These are phyloP conservation scores for Sarcophaga bullata DNA, from an alignment of 1,140 invertebrate genomes.

Conservation along the genomic window DNA sequence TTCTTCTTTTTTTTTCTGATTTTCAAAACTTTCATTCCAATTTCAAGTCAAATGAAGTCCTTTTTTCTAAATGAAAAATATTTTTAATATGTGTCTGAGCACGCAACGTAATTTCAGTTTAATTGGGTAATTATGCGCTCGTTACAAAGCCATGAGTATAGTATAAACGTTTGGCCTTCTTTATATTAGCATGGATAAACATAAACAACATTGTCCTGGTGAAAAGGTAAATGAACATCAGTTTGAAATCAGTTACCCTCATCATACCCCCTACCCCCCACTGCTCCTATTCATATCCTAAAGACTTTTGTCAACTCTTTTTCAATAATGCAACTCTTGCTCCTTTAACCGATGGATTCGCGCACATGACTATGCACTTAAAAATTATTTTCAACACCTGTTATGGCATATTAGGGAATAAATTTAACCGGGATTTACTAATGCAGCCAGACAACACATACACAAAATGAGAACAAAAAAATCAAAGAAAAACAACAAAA, in stretches of 20 bases:
- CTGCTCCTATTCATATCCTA: not conserved
- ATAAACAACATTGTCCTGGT: not conserved
- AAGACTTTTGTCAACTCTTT: not conserved
- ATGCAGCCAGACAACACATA: constrained; percentile 17
- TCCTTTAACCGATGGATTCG: not conserved
- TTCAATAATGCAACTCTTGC: constrained; percentile 28
- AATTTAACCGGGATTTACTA: not conserved
- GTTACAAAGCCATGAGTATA: constrained; percentile 13
- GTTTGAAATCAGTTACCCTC: not conserved
- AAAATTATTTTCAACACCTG: not conserved
- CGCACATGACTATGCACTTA: not conserved
- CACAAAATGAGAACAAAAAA: not conserved
- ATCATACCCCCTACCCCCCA: too few relatives aligned
- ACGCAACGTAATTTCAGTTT: constrained; percentile 48
- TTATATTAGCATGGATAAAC: not conserved
- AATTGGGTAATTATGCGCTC: constrained; percentile 47
- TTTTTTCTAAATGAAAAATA: not conserved
- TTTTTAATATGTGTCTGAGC: constrained; percentile 47
- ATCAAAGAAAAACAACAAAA: not conserved
- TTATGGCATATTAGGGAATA: constrained; percentile 15
- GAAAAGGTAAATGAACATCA: not conserved
- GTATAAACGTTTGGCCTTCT: not conserved
- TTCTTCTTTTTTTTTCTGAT: too few relatives aligned
- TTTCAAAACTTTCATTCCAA: too few relatives aligned
- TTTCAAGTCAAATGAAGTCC: too few relatives aligned